Evolutionary conservation across 2,888 invertebrate genomes (phyloP).

Genomic region (Trileptium ribeirensis): DNA sequence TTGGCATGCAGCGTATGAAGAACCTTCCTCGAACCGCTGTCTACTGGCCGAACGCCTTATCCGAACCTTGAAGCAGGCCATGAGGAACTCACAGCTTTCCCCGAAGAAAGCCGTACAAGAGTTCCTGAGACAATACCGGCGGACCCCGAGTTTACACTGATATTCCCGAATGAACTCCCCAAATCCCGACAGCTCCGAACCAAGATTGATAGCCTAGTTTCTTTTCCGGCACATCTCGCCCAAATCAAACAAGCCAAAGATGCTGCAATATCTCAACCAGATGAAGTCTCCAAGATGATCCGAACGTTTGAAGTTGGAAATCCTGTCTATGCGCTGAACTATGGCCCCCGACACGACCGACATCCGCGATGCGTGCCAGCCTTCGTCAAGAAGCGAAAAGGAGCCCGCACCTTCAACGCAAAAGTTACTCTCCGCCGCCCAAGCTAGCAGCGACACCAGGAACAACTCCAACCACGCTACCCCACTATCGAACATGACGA

Average conservation of each 20-base stretch:
- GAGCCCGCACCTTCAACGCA: constrained; percentile 20
- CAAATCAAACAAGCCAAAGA: constrained; percentile 25
- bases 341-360: constrained; percentile 18
- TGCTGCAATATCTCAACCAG: background rate
- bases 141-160: constrained; percentile 20
- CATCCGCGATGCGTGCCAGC: constrained; percentile 22
- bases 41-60: constrained; percentile 22
- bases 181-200: constrained; percentile 20
- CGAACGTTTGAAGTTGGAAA: background rate
- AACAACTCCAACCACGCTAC: constrained; percentile 25
- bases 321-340: constrained; percentile 15
- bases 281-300: background rate
- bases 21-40: background rate
- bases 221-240: constrained; percentile 17
- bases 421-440: constrained; percentile 14
- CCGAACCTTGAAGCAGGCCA: constrained; percentile 35
- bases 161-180: constrained; percentile 25
- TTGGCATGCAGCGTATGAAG: background rate
- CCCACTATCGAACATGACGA: constrained; percentile 18
- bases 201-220: background rate
- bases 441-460: constrained; percentile 24
- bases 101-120: constrained; percentile 27
- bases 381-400: constrained; percentile 16
- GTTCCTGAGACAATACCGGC: constrained; percentile 24
- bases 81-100: constrained; percentile 25